Evolutionary conservation across 2,113 vertebrate species (phyloP), one percentile per base, ranked within the genome.

Genomic region (Hemichromis elongatus): DNA sequence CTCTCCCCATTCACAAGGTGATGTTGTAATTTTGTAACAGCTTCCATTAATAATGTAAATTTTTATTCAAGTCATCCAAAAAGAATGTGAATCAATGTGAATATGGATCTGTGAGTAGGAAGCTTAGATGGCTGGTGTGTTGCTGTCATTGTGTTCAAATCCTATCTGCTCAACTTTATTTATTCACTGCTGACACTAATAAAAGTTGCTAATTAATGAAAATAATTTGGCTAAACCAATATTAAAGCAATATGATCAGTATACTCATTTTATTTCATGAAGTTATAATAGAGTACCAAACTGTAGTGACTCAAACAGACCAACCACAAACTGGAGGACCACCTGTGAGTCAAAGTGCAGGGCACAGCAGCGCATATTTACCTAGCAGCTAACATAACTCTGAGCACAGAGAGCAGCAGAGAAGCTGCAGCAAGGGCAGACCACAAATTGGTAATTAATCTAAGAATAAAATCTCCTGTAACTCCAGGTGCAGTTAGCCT

Each of bases 91-190:
- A 0, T 73, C 12, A 12, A 50, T 47, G 24, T 73, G 42, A 42
- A 26, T 47, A 3, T 47, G 42, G 45, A 13, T 5, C 0, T 1
- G 24, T 6, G 26, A 75, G 9, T 0, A 30, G 6, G 42, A 6
- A 13, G 70, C 70, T 75, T 1, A 50, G 26, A 13, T 18, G 26
- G 16, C 30, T 50, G 70, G 26, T 30, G 53, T 5, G 9, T 24
- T 54, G 52, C 53, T 21, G 45, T n/a, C 18, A 3, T 52, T 75
- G 16, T 30, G 42, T 50, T 28, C 37, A 24, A 1, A 18, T 26
- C 45, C 66, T 68, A 5, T 45, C 37, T 26, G 37, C 24, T 70
- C 35, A 45, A 53, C 40, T 26, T 21, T 73, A 47, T 47, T 73
- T 18, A 26, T 18, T 16, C 37, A 16, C 66, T 47, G 45, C 45